A percentile compares a stretch with the other conserved stretches of the same genome.
Evolutionary conservation across 2,888 invertebrate species (phyloP).

Genomic region (Drosophila paucipuncta): DNA sequence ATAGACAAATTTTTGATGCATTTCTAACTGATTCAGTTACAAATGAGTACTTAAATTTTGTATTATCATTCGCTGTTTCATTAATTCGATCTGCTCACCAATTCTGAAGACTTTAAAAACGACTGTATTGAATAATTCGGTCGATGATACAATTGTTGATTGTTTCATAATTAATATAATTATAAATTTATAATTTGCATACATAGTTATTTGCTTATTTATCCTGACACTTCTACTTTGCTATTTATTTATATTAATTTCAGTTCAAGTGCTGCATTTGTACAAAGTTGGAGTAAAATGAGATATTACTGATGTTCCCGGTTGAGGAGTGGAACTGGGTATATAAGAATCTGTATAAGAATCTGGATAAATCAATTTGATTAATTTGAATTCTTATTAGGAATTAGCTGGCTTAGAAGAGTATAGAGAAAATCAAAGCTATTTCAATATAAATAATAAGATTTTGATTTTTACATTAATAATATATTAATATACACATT

Average conservation of each 20-base stretch:
- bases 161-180: too few relatives aligned
- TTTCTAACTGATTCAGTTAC: not conserved
- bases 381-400: not conserved
- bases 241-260: not conserved
- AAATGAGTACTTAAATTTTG: not conserved
- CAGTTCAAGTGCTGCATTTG: not conserved
- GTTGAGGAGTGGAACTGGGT: too few relatives aligned
- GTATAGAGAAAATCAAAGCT: accelerated
- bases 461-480: not conserved
- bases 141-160: not conserved
- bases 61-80: not conserved
- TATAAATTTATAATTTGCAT: not conserved
- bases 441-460: not conserved
- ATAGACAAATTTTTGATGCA: accelerated
- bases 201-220: not conserved
- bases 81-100: not conserved
- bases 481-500: not conserved
- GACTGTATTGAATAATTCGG: accelerated
- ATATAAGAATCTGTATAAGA: not conserved
- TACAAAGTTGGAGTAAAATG: not conserved
- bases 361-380: not conserved
- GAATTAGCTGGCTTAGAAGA: not conserved
- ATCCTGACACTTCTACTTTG: not conserved
- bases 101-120: not conserved
- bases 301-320: not conserved